Base-by-base conservation (phyloP, 2,113 vertebrate species). In the Eupsittula cactorum region DNA sequence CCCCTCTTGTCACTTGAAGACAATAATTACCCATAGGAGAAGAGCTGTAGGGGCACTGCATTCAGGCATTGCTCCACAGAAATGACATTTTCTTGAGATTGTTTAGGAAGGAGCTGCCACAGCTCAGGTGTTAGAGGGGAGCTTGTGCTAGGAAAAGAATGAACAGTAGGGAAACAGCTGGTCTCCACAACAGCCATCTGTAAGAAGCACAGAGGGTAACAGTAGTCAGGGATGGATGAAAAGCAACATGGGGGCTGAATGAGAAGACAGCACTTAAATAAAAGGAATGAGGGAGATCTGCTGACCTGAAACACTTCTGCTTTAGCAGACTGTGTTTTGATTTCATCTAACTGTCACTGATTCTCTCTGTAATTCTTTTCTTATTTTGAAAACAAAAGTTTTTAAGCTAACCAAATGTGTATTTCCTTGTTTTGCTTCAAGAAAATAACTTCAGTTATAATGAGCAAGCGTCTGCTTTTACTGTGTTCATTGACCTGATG, bases 361-460 rank as follows among this genome's bases (percentile, higher is more conserved):
- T 89, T 63, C 74, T 83, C 39, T 91, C 91, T 96, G 73, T 78
- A 91, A 86, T 92, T 68, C 29, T 82, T 75, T 35, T 11, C 49
- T 93, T 78, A 39, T 88, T 85, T 77, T 10, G 17, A 77, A 59
- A n/a, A 69, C 33, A 59, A 21, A 86, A 62, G 62, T 62, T 93
- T 93, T 84, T 87, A 87, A 85, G 83, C 68, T 93, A 93, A 90
- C 80, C 62, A 60, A 80, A 80, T 87, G 47, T 46, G 33, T 89
- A 67, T 87, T 90, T 90, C 86, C 65, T 81, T 91, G 87, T 92
- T 94, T 95, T 95, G 81, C 81, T 65, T 88, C 81, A 86, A 31
- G 62, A 92, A 89, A 91, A 88, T 80, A 86, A 78, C 78, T 63
- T 89, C 47, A 24, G 74, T 82, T 82, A 69, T 11, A 82, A 87